These are phyloP conservation scores for Xestobium rufovillosum DNA, from an alignment of 2,888 invertebrate species.

Conservation along the genomic window DNA sequence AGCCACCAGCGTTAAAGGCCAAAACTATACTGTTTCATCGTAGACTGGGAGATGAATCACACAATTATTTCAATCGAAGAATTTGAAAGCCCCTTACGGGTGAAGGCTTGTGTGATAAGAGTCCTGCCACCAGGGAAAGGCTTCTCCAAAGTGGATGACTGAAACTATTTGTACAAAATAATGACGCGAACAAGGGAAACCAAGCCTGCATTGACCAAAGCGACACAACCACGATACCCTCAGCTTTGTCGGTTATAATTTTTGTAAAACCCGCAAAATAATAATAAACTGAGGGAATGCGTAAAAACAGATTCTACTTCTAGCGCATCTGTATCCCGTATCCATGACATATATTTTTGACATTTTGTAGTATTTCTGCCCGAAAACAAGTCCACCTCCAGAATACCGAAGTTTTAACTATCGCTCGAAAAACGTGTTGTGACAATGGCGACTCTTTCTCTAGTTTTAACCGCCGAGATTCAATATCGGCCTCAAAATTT, in stretches of 20 bases:
- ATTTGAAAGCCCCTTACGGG: not conserved
- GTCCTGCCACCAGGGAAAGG: no score
- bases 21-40: conserved; percentile 5
- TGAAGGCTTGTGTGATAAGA: no score
- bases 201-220: conserved; percentile 28
- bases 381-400: conserved; percentile 26
- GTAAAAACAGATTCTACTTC: conserved; percentile 24
- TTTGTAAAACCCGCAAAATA: conserved; percentile 24
- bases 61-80: not conserved
- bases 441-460: conserved; percentile 11
- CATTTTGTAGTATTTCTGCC: conserved; percentile 26
- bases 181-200: conserved; percentile 23
- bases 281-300: conserved; percentile 30
- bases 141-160: conserved; percentile 16
- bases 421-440: conserved; percentile 11
- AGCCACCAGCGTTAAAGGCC: conserved; percentile 5
- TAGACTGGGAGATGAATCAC: not conserved
- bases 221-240: conserved; percentile 28
- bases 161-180: conserved; percentile 20
- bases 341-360: conserved; percentile 26
- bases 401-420: conserved; percentile 15
- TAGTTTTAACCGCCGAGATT: no score
- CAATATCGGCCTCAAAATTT: no score
- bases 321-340: conserved; percentile 20
- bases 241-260: no score